Percentiles rank a stretch among this genome's conserved stretches.
These are phyloP conservation scores for Plagodis dolabraria DNA, from an alignment of 2,888 invertebrate genomes.

Conservation along the genomic window DNA sequence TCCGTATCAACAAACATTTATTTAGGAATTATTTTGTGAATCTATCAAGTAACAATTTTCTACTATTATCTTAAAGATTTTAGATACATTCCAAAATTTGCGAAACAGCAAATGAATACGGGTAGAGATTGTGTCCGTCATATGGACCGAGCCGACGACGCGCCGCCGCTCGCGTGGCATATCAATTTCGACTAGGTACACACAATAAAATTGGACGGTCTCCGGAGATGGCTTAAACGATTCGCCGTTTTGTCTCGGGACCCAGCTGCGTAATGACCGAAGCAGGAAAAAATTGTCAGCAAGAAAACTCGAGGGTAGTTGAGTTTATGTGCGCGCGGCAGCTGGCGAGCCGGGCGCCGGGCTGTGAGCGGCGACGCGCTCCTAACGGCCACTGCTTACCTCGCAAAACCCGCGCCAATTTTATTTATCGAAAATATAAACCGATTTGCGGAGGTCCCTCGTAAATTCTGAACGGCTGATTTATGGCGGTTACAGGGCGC, in stretches of 20 bases:
- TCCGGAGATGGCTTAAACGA: constrained; percentile 84
- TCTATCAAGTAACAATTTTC: no score
- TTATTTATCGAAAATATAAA: constrained; percentile 86
- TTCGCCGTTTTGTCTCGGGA: constrained; percentile 84
- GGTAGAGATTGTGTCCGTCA: constrained; percentile 60
- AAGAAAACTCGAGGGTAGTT: constrained; percentile 84
- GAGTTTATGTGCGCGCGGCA: constrained; percentile 82
- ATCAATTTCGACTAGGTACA: constrained; percentile 83
- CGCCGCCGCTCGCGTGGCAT: constrained; percentile 73
- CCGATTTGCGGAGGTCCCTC: constrained; percentile 83
- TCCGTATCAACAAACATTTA: no score
- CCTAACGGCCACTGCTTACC: constrained; percentile 84
- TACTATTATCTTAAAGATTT: no score
- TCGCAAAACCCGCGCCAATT: constrained; percentile 85
- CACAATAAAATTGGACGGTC: constrained; percentile 84
- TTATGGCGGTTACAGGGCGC: constrained; percentile 81
- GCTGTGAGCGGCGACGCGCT: constrained; percentile 66
- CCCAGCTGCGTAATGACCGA: constrained; percentile 85
- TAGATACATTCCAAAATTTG: constrained; percentile 45
- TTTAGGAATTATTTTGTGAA: no score
- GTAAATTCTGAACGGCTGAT: constrained; percentile 81
- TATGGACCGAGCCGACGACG: constrained; percentile 59
- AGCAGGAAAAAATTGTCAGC: constrained; percentile 85
- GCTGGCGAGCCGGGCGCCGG: constrained; percentile 57
- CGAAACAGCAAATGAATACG: constrained; percentile 59